Conservation (phyloP, 2,113 vertebrate species). For the Caracal caracal region DNA sequence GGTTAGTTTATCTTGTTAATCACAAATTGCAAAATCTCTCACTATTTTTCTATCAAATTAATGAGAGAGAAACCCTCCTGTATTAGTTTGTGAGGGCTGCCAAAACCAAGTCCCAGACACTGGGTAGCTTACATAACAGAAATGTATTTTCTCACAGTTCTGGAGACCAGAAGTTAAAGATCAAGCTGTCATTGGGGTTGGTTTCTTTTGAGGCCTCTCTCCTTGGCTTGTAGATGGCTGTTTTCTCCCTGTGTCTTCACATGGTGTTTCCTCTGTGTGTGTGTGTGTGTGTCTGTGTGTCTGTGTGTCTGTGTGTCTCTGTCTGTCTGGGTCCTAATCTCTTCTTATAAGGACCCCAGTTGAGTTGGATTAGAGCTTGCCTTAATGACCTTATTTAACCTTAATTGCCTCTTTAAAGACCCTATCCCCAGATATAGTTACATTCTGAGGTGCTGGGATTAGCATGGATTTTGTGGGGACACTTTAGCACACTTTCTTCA, state of each 20-base stretch:
- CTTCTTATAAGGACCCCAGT: neutral
- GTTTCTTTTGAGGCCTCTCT: neutral
- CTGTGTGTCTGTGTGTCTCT: neutral
- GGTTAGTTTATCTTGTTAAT: neutral
- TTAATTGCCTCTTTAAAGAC: neutral
- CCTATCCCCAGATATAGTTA: neutral
- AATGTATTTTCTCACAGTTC: neutral
- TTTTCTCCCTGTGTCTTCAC: neutral
- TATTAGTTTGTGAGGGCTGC: neutral
- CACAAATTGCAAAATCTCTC: neutral
- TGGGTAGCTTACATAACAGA: neutral
- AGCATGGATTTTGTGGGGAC: neutral
- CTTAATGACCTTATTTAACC: neutral
- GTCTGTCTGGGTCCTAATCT: neutral
- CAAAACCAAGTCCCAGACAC: neutral
- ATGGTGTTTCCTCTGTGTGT: neutral
- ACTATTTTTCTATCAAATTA: neutral
- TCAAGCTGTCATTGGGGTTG: no score
- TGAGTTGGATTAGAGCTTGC: neutral
- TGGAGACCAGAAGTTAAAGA: neutral
- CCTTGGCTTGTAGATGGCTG: neutral
- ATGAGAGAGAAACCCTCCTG: neutral
- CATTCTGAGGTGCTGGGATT: neutral
- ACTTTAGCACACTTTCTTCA: neutral
- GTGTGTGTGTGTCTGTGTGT: neutral